Evolutionary conservation across 2,797 vertebrate species (phyloP).

Genomic region (Rhyacichthys aspro): DNA sequence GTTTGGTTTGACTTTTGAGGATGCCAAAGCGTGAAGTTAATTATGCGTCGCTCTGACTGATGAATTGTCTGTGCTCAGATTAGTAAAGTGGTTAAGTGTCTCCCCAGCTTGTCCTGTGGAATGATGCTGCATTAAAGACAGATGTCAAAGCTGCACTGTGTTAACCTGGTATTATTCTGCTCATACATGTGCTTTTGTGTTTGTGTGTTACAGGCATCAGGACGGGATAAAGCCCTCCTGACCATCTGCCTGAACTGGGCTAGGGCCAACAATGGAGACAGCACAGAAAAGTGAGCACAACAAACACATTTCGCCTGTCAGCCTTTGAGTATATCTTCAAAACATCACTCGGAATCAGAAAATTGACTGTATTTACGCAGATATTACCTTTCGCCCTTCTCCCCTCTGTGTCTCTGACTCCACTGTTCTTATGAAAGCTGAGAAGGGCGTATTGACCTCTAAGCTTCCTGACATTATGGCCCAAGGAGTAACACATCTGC

Average conservation of each 20-base stretch:
- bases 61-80: neutral
- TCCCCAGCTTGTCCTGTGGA: neutral
- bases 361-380: neutral
- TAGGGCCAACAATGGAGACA: constrained; percentile 59
- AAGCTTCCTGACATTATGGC: constrained; percentile 16
- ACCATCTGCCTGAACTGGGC: constrained; percentile 73
- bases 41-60: neutral
- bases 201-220: constrained; percentile 14
- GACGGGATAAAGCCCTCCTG: constrained; percentile 50
- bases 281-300: constrained; percentile 28
- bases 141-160: constrained; percentile 40
- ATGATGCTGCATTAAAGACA: constrained; percentile 30
- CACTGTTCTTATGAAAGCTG: constrained; percentile 16
- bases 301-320: constrained; percentile 17
- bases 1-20: constrained; percentile 4
- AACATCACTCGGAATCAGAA: constrained; percentile 6
- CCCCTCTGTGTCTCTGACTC: neutral
- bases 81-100: constrained; percentile 10
- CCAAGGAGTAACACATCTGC: constrained; percentile 32
- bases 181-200: constrained; percentile 14
- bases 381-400: neutral
- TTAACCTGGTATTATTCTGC: constrained; percentile 32
- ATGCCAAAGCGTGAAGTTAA: constrained; percentile 2
- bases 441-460: constrained; percentile 16
- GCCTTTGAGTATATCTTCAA: constrained; percentile 23